phyloP scores from a whole-genome alignment of 2,113 vertebrate species.

The Sula dactylatra region DNA sequence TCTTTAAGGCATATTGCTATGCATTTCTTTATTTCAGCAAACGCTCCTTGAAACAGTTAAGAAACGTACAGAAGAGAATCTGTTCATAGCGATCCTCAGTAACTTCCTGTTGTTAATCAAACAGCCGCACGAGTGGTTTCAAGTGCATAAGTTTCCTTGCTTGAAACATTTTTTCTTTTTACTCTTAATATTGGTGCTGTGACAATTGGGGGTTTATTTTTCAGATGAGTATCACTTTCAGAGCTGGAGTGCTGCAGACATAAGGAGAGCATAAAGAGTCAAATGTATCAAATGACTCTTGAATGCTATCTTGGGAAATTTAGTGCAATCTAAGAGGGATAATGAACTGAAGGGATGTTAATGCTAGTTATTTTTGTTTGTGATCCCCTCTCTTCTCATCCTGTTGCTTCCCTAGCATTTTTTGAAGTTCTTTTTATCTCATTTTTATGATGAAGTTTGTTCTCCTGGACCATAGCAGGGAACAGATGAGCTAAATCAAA shows the following conservation, averaged over 20 bases:
- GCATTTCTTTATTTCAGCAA: neutral
- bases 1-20: neutral
- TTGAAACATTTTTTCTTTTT: slow-evolving; percentile 32
- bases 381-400: neutral
- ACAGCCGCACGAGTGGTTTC: neutral
- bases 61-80: neutral
- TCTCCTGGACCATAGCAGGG: neutral
- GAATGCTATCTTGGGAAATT: neutral
- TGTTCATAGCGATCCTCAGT: neutral
- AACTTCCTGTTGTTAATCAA: slow-evolving; percentile 10
- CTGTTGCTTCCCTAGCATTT: neutral
- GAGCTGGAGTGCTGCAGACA: neutral
- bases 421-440: slow-evolving; percentile 32
- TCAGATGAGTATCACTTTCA: slow-evolving; percentile 20
- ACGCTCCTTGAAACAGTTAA: neutral
- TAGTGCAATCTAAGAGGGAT: neutral
- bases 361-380: neutral
- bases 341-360: neutral
- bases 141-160: neutral
- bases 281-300: slow-evolving; percentile 12
- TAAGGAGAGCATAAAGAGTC: neutral
- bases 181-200: neutral
- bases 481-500: neutral
- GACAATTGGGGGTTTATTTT: neutral
- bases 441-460: neutral